A percentile compares a stretch with the other conserved stretches of the same genome.
phyloP scores from a whole-genome alignment of 2,888 invertebrate species.

The Leucoma salicis region DNA sequence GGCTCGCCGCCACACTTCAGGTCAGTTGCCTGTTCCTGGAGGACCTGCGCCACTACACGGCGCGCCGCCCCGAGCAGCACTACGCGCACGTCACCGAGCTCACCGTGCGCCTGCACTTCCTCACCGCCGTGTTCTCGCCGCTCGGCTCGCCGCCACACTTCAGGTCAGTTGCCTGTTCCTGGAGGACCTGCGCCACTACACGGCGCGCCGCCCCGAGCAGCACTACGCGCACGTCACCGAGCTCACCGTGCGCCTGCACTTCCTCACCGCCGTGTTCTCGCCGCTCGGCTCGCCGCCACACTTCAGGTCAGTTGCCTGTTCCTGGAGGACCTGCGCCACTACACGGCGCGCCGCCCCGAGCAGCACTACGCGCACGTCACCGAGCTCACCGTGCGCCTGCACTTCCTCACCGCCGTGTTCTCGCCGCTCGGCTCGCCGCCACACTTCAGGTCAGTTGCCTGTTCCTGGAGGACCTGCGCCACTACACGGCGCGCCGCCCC shows the following conservation, averaged over 20 bases:
- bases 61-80: slow-evolving; percentile 55
- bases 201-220: slow-evolving; percentile 51
- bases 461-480: slow-evolving; percentile 93
- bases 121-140: slow-evolving; percentile 95
- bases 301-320: slow-evolving; percentile 93
- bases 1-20: slow-evolving; percentile 95
- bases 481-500: slow-evolving; percentile 73
- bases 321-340: slow-evolving; percentile 92
- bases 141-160: slow-evolving; percentile 95
- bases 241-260: slow-evolving; percentile 94
- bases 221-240: slow-evolving; percentile 89
- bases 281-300: slow-evolving; percentile 94
- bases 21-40: slow-evolving; percentile 94
- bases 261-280: slow-evolving; percentile 95
- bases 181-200: slow-evolving; percentile 90
- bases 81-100: slow-evolving; percentile 91
- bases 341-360: slow-evolving; percentile 54
- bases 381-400: slow-evolving; percentile 94
- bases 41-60: slow-evolving; percentile 88
- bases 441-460: slow-evolving; percentile 91
- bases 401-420: slow-evolving; percentile 96
- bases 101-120: slow-evolving; percentile 94
- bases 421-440: slow-evolving; percentile 95
- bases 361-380: slow-evolving; percentile 86
- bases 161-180: slow-evolving; percentile 93